A percentile compares a stretch with the other conserved stretches of the same genome.
phyloP scores from a whole-genome alignment of 2,113 vertebrate genomes.

The Ploceus nigricollis region DNA sequence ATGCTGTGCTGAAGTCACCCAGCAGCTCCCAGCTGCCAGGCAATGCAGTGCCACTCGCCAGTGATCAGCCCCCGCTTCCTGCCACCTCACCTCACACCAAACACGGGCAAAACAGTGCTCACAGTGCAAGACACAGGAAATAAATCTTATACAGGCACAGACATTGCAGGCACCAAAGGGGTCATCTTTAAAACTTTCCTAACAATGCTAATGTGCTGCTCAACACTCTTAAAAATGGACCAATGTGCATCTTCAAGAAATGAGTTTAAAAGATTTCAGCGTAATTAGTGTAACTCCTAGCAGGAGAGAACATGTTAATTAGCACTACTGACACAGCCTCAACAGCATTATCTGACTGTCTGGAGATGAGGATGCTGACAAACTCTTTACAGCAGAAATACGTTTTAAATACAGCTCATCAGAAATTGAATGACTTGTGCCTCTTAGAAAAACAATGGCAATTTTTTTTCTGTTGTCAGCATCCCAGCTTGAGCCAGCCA shows the following conservation, averaged over 20 bases:
- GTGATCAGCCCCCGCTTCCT: rapidly evolving
- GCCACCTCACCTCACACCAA: rapidly evolving
- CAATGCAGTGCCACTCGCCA: rapidly evolving
- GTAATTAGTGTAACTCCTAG: neutral
- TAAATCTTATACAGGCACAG: neutral
- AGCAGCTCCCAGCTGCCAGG: neutral
- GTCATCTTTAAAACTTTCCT: neutral
- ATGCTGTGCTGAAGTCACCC: neutral
- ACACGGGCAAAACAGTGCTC: neutral
- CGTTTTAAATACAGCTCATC: neutral
- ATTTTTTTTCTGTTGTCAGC: neutral
- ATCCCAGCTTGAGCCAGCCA: neutral
- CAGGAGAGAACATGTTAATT: neutral
- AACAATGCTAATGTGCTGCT: rapidly evolving
- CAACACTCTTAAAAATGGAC: neutral
- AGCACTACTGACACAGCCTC: neutral
- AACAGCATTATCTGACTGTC: neutral
- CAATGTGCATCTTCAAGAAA: rapidly evolving
- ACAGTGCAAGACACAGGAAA: neutral
- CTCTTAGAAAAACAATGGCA: neutral
- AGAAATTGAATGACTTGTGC: neutral
- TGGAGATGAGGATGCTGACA: neutral
- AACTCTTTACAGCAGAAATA: neutral
- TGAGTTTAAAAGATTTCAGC: neutral
- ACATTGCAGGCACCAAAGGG: rapidly evolving